Evolutionary conservation across 2,797 vertebrate species (phyloP), one percentile per base, ranked within the genome.

Genomic region (Tenualosa thibaudeaui): DNA sequence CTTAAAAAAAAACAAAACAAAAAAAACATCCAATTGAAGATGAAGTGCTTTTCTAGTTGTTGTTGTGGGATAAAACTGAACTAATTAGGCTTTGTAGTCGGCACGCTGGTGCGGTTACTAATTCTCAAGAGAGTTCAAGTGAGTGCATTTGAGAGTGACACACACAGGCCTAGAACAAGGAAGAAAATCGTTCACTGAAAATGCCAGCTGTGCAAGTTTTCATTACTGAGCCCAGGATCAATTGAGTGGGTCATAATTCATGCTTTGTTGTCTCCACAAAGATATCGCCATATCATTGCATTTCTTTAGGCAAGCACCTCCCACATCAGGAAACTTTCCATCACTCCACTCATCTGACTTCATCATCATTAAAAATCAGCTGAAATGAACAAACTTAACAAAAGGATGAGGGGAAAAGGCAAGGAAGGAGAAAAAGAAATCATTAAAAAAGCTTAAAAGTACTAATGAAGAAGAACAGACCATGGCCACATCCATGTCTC

Each of bases 201-300:
- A 75, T 75, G 37, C 37, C 68, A 40, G 40, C 68, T 40, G 13
- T 15, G 68, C 68, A 43, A 13, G 17, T 75, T 75, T 75, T 19
- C 68, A 75, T 37, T 75, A 75, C 43, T 43, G 31, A 75, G 31
- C 68, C 31, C 19, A 75, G 15, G 68, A 75, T 75, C 68, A 19
- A 75, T 75, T 37, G 13, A 43, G 31, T 15, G 68, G 17, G 37
- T 75, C 68, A 75, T 75, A 75, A 75, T 75, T 75, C 68, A 75
- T 75, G 68, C 68, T 75, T 75, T 75, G 37, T 75, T 71, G 68
- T 75, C 68, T 75, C 68, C 31, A 40, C 26, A 17, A 71, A 13
- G 10, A 37, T 40, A 71, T 71, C 62, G 17, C 65, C 68, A 75
- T 75, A 15, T 75, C 31, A 75, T 19, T 43, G 40, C 13, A 3